Conservation (phyloP, 2,888 invertebrate species). For the Arge pagana region DNA sequence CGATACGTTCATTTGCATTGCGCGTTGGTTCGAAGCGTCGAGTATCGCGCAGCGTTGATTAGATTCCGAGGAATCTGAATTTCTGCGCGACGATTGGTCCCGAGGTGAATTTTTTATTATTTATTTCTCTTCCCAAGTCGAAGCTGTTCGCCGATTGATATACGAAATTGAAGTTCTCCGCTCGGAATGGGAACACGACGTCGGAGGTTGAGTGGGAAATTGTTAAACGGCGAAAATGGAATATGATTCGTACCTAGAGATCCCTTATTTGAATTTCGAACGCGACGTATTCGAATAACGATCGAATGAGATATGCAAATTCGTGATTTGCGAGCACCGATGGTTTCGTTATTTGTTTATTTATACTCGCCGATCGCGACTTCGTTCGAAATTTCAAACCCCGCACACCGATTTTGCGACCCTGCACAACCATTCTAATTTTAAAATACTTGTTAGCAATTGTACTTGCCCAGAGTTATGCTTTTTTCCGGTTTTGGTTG, state of each 20-base stretch:
- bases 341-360: neutral
- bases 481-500: too few species aligned
- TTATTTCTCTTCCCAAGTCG: too few species aligned
- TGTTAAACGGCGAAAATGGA: constrained; percentile 17
- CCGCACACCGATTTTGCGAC: neutral
- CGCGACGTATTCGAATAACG: constrained; percentile 8
- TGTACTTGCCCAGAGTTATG: too few species aligned
- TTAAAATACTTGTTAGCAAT: too few species aligned
- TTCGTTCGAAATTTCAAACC: neutral
- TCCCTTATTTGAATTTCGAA: constrained; percentile 17
- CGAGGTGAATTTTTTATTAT: too few species aligned
- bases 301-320: constrained; percentile 10
- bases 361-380: neutral
- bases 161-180: constrained; percentile 15
- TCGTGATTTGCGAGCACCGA: neutral
- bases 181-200: neutral
- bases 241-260: constrained; percentile 19
- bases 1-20: neutral
- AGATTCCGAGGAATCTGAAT: constrained; percentile 15
- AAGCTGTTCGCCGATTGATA: constrained; percentile 18
- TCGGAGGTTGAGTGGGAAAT: constrained; percentile 3
- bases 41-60: constrained; percentile 6
- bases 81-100: constrained; percentile 17
- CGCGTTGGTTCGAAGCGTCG: too few species aligned
- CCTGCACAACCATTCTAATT: too few species aligned